Evolutionary conservation across 2,113 vertebrate species (phyloP), one percentile per base, ranked within the genome.

Genomic region (Dicrurus megarhynchus): DNA sequence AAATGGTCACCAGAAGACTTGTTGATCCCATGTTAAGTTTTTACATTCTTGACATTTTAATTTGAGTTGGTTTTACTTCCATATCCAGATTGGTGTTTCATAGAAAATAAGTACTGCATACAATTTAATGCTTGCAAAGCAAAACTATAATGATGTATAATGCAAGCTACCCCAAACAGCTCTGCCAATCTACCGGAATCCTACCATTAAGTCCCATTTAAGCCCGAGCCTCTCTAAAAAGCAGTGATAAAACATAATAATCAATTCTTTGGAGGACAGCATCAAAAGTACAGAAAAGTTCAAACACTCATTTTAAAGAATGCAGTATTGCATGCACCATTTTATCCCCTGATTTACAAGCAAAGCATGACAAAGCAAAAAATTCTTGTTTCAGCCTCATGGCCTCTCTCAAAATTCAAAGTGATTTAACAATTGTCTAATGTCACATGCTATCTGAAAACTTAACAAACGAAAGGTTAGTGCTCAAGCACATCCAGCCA

Each of bases 321-420:
- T 65, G 63, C 63, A 65, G 59, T 33, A 86, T 61, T 64, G 81
- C 96, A 94, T 96, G 95, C 90, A 95, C 61, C 49, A n/a, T 85
- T 97, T 93, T 52, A 85, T 33, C 65, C 92, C 76, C 95, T 95
- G 22, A 57, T 85, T 92, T 71, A 93, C 44, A 90, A 94, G 95
- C 94, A 91, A 94, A 95, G 93, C 87, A 93, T 90, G 95, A 94
- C 87, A 94, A 92, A 96, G 86, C 96, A 91, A 53, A 79, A 88
- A 93, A 76, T 79, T 95, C 97, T 84, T 95, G 94, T 95, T 96
- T 95, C 89, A 96, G 96, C 95, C 85, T 96, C 91, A 13, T 81
- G 91, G 83, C 83, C 92, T 92, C 78, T 94, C 64, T 81, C 85
- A 87, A 93, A 95, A 95, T 80, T 78, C 47, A 89, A 60, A 84